These are phyloP conservation scores for Sardinella longiceps DNA, from an alignment of 2,797 vertebrate genomes.

Conservation along the genomic window DNA sequence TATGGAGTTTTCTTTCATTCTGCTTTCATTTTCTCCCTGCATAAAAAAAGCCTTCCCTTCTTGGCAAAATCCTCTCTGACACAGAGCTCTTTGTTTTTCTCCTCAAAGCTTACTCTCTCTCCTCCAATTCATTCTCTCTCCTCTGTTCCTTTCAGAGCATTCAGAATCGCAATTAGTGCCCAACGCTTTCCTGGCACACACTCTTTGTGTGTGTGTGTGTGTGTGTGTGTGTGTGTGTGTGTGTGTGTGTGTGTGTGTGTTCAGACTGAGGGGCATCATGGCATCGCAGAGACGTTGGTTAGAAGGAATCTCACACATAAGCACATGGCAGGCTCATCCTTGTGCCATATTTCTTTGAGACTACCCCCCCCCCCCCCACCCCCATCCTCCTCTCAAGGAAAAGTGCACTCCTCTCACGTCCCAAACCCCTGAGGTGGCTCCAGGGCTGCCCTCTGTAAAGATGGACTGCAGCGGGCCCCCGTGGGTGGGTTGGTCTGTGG, in stretches of 20 bases:
- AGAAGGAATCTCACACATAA: background rate
- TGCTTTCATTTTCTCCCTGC: slow-evolving; percentile 4
- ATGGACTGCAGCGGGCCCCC: background rate
- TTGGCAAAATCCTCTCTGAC: slow-evolving; percentile 24
- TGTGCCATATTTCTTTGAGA: background rate
- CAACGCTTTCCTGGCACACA: slow-evolving; percentile 30
- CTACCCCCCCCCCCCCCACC: background rate
- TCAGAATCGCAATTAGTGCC: slow-evolving; percentile 64
- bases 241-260: background rate
- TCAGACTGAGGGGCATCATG: background rate
- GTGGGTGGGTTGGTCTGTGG: too few species aligned
- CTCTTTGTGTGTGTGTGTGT: slow-evolving; percentile 1
- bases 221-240: slow-evolving; percentile 3
- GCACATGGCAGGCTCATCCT: background rate
- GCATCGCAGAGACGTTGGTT: background rate
- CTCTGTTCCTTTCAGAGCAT: background rate
- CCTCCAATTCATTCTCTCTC: background rate
- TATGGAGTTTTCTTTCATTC: background rate
- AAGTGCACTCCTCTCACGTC: background rate
- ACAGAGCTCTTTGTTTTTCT: slow-evolving; percentile 30
- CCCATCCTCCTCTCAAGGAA: background rate
- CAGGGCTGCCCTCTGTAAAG: background rate
- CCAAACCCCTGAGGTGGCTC: background rate
- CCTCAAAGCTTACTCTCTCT: background rate
- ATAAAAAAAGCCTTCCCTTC: slow-evolving; percentile 22